phyloP scores from a whole-genome alignment of 2,888 invertebrate species.

The Acleris laterana region DNA sequence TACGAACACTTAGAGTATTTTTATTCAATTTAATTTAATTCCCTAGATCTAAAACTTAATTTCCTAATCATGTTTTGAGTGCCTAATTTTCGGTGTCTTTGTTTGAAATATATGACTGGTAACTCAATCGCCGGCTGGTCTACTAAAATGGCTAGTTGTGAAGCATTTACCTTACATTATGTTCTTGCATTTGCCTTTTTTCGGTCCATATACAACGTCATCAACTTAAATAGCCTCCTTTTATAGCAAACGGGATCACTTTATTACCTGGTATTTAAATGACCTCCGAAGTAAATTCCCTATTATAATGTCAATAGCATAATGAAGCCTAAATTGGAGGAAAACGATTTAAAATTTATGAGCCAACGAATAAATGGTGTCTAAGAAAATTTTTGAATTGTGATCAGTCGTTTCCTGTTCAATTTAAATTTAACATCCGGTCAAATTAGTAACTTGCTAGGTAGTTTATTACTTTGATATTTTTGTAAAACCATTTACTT shows the following conservation, averaged over 20 bases:
- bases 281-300: conserved; percentile 19
- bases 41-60: too few relatives aligned
- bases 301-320: conserved; percentile 30
- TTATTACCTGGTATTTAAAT: conserved; percentile 27
- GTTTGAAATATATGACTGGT: too few relatives aligned
- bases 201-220: conserved; percentile 41
- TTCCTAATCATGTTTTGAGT: too few relatives aligned
- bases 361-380: conserved; percentile 2
- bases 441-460: not conserved
- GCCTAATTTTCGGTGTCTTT: too few relatives aligned
- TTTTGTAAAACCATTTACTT: too few relatives aligned
- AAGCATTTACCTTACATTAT: too few relatives aligned
- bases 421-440: conserved; percentile 4
- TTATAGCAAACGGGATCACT: conserved; percentile 22
- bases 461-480: too few relatives aligned
- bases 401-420: conserved; percentile 3
- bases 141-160: too few relatives aligned
- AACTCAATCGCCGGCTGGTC: too few relatives aligned
- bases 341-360: conserved; percentile 18
- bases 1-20: too few relatives aligned
- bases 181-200: too few relatives aligned
- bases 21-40: too few relatives aligned
- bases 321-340: conserved; percentile 23
- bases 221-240: conserved; percentile 41
- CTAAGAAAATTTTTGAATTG: conserved; percentile 1